Percentiles rank a stretch among this genome's conserved stretches.
phyloP scores from a whole-genome alignment of 2,888 invertebrate species.

The Mechanitis messenoides region DNA sequence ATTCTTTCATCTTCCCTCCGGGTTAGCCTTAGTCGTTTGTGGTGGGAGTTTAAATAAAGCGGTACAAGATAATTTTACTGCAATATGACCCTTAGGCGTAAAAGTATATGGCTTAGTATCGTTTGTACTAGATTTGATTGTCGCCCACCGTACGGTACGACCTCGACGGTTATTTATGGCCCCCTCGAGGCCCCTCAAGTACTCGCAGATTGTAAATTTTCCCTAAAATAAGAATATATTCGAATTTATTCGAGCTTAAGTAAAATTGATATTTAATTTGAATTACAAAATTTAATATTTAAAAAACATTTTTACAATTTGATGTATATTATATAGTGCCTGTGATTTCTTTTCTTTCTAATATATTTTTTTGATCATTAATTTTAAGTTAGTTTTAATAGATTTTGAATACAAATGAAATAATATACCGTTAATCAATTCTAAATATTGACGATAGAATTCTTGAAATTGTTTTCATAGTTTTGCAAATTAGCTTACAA shows the following conservation, averaged over 20 bases:
- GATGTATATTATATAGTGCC: no score
- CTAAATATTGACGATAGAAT: no score
- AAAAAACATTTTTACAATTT: no score
- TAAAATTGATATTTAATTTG: conserved; percentile 7
- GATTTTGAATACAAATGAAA: no score
- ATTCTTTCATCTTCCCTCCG: conserved; percentile 71
- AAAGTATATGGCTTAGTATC: conserved; percentile 14
- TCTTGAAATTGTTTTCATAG: no score
- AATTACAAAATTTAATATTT: not conserved
- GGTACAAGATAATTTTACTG: conserved; percentile 38
- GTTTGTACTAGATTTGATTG: conserved; percentile 7
- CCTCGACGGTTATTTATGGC: conserved; percentile 71
- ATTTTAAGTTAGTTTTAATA: no score
- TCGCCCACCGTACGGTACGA: conserved; percentile 34
- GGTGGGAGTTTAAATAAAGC: conserved; percentile 42
- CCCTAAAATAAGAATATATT: conserved; percentile 42
- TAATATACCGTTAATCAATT: no score
- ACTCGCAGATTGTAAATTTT: conserved; percentile 73
- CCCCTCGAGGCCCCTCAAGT: conserved; percentile 72
- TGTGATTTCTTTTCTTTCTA: no score
- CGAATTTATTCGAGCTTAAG: no score
- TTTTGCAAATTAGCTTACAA: not conserved
- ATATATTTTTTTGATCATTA: no score
- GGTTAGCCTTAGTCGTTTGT: conserved; percentile 70
- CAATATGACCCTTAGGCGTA: conserved; percentile 5